Base-by-base conservation (phyloP, 2,113 vertebrate genomes). In the Notiomystis cincta region DNA sequence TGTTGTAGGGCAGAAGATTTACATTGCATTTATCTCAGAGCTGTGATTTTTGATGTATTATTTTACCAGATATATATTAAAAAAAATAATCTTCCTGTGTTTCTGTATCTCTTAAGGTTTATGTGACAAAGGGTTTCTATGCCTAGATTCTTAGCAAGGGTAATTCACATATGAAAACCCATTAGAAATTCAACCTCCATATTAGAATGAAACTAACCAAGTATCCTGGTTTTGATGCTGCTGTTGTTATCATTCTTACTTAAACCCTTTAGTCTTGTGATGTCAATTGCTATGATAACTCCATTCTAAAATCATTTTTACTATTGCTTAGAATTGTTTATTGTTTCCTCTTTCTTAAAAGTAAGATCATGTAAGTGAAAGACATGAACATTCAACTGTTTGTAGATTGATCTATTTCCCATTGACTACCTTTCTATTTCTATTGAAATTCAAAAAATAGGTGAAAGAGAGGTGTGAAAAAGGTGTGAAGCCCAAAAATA, bases 401-500 rank as follows among this genome's bases (percentile, higher is more conserved):
- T 73, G 70, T 80, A 83, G 24, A 51, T n/a, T 73, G 31, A 35
- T 86, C 33, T 83, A 23, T 22, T 93, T 85, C 45, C 45, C 81
- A 64, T 56, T 93, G 76, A 48, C 37, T 88, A 42, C 31, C 69
- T 92, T 76, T 69, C 38, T 76, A n/a, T 92, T 94, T 91, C 48
- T 48, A 50, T 11, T 88, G 71, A 83, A 95, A 83, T 83, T 62
- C 35, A 93, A 86, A 48, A 92, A 94, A 86, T 65, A 94, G 90
- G 73, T 73, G 71, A 58, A 84, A 90, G 35, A 89, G 22, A 86
- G 65, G 35, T 22, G 58, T 65, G 67, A 69, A 86, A 86, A 81
- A 94, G 57, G 61, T 89, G 78, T 25, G 67, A 96, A 80, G 37
- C 47, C 54, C 47, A 71, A 90, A 89, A 96, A 96, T 96, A 96